phyloP scores from a whole-genome alignment of 2,888 invertebrate genomes.

The Dasysyrphus tricinctus region DNA sequence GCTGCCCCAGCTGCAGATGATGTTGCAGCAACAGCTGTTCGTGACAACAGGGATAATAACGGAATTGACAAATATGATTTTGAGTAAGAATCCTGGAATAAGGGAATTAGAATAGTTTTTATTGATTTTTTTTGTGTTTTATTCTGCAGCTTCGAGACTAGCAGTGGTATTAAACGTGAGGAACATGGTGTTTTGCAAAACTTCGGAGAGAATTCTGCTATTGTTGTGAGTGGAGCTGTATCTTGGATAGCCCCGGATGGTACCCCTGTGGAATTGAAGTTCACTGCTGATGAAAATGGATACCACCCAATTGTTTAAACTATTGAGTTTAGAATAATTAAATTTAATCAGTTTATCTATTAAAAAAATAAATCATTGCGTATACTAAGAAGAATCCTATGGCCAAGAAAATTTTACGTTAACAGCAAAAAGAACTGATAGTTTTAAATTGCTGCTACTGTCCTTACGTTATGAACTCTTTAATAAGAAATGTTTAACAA shows the following conservation, averaged over 20 bases:
- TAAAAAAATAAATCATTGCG: no score
- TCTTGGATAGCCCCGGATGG: slow-evolving; percentile 84
- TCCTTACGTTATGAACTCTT: no score
- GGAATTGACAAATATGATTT: slow-evolving; percentile 86
- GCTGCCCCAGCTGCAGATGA: slow-evolving; percentile 74
- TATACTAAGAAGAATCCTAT: no score
- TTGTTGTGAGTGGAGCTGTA: slow-evolving; percentile 85
- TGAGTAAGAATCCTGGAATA: slow-evolving; percentile 82
- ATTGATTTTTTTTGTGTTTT: background rate
- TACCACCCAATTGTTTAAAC: slow-evolving; percentile 80
- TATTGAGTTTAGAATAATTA: background rate
- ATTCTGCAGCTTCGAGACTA: slow-evolving; percentile 82
- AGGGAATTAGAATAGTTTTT: no score
- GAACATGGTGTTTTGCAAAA: slow-evolving; percentile 83
- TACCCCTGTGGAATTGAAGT: slow-evolving; percentile 80
- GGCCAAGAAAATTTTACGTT: no score
- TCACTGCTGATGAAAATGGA: slow-evolving; percentile 84
- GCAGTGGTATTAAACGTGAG: slow-evolving; percentile 83
- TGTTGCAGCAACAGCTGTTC: slow-evolving; percentile 77
- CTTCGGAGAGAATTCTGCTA: slow-evolving; percentile 82
- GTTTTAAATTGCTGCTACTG: no score
- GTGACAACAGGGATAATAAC: slow-evolving; percentile 84
- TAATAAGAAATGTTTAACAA: no score
- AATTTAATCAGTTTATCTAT: background rate
- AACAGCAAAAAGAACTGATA: no score